Conservation (phyloP, 2,888 invertebrate genomes). For the Cephus pulcher region DNA sequence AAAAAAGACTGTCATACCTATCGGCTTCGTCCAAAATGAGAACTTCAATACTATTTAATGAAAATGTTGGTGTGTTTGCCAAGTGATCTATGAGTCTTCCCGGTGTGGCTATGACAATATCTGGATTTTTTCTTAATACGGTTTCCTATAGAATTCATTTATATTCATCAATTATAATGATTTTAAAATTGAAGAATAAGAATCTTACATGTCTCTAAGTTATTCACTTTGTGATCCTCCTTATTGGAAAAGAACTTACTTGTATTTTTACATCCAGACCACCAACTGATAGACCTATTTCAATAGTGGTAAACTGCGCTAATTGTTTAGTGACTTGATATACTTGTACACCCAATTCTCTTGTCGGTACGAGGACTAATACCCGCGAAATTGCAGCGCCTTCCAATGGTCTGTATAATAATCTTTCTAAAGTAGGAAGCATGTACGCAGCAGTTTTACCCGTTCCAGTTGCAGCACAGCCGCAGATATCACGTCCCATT, state of each 20-base stretch:
- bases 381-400: constrained; percentile 82
- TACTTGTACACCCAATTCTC: constrained; percentile 98
- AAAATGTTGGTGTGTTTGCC: constrained; percentile 93
- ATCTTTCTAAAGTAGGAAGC: constrained; percentile 94
- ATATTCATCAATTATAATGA: neutral
- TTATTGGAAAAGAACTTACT: constrained; percentile 59
- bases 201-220: constrained; percentile 29
- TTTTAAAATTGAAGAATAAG: constrained; percentile 9
- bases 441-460: constrained; percentile 99
- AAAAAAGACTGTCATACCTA: constrained; percentile 60
- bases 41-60: constrained; percentile 90
- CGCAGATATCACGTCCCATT: constrained; percentile 93
- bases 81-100: constrained; percentile 98
- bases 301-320: constrained; percentile 85
- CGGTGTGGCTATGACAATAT: constrained; percentile 98
- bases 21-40: constrained; percentile 84
- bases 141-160: constrained; percentile 72
- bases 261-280: constrained; percentile 85
- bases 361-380: constrained; percentile 93
- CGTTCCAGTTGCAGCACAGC: constrained; percentile 97
- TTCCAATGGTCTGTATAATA: constrained; percentile 85
- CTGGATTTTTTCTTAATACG: constrained; percentile 89
- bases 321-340: constrained; percentile 94
- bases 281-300: constrained; percentile 87
- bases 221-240: constrained; percentile 26